Evolutionary conservation across 1,140 invertebrate genomes (phyloP).

Genomic region (Diorhabda carinulata): DNA sequence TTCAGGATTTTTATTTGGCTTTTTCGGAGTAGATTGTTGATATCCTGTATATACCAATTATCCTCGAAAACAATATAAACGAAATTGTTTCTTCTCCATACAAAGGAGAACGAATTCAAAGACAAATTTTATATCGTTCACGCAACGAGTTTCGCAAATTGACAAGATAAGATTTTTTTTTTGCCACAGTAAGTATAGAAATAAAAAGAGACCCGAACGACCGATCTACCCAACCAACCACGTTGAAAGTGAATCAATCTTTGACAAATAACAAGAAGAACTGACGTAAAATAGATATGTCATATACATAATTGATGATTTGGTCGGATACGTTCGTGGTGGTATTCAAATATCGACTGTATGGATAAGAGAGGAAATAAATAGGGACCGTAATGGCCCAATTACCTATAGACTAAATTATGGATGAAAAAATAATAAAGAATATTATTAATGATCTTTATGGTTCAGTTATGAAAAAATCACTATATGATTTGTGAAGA

Average conservation of each 20-base stretch:
- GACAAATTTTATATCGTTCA: not conserved
- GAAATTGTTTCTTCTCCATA: not conserved
- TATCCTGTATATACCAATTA: too few species aligned
- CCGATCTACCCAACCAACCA: not conserved
- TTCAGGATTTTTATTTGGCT: too few species aligned
- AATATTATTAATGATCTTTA: too few species aligned
- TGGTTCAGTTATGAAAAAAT: too few species aligned
- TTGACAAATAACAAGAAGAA: conserved; percentile 1
- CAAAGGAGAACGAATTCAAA: not conserved
- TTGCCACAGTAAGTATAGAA: not conserved
- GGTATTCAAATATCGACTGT: not conserved
- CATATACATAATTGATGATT: conserved; percentile 3
- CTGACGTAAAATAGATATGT: conserved; percentile 2
- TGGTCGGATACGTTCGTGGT: not conserved
- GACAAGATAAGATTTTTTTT: not conserved
- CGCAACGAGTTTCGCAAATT: not conserved
- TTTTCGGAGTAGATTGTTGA: too few species aligned
- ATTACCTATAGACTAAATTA: not conserved
- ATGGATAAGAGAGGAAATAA: not conserved
- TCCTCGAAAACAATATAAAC: not conserved
- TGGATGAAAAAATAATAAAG: too few species aligned
- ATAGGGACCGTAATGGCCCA: not conserved
- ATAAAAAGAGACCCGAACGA: not conserved
- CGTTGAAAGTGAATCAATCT: not conserved
- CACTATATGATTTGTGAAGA: too few species aligned